Evolutionary conservation across 2,888 invertebrate species (phyloP).

Genomic region (Chironomus tentans): DNA sequence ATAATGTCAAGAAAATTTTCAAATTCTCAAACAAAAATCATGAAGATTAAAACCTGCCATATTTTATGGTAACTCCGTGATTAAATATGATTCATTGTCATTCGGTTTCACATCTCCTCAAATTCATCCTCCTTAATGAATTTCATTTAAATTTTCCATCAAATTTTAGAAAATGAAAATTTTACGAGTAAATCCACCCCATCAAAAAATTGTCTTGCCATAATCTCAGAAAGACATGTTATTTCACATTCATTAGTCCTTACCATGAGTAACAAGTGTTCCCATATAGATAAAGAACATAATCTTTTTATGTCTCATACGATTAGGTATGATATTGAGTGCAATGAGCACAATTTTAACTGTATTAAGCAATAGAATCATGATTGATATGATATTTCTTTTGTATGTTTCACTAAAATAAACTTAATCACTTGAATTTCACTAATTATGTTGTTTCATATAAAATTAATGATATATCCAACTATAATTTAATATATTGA

Average conservation of each 20-base stretch:
- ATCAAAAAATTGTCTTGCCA: neutral
- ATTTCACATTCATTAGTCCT: slow-evolving; percentile 30
- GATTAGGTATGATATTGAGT: slow-evolving; percentile 42
- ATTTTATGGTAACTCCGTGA: no score
- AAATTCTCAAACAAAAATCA: no score
- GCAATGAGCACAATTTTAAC: slow-evolving; percentile 42
- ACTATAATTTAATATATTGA: neutral
- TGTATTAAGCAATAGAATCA: slow-evolving; percentile 41
- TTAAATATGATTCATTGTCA: no score
- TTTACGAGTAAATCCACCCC: neutral
- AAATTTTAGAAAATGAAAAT: neutral
- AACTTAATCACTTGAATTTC: neutral
- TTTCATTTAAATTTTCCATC: no score
- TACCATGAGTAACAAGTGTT: slow-evolving; percentile 42
- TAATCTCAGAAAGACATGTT: neutral
- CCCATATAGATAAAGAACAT: slow-evolving; percentile 42
- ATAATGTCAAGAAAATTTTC: no score
- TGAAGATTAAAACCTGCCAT: no score
- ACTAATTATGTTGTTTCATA: neutral
- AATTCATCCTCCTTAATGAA: no score
- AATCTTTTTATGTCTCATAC: slow-evolving; percentile 42
- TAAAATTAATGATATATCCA: neutral
- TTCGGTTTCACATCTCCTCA: no score
- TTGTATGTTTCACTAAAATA: neutral
- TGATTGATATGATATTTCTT: slow-evolving; percentile 15